Evolutionary conservation across 2,888 invertebrate species (phyloP).

Genomic region (Melanchra persicariae): DNA sequence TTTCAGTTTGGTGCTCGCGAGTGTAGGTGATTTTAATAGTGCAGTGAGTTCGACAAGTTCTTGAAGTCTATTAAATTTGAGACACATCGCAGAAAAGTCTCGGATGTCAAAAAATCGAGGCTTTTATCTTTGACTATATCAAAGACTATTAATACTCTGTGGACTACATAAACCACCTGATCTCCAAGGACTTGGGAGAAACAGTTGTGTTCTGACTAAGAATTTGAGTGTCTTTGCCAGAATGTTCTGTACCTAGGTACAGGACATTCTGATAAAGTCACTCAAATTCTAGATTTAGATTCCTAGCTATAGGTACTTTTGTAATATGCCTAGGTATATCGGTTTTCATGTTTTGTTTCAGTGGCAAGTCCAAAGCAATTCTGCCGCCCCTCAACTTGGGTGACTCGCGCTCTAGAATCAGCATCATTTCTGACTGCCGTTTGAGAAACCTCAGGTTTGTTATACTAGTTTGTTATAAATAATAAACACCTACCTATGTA

Average conservation of each 20-base stretch:
- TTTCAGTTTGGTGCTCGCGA: no score
- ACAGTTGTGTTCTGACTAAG: not conserved
- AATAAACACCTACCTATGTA: not conserved
- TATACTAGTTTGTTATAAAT: not conserved
- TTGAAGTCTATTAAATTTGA: no score
- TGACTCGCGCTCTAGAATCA: constrained; percentile 78
- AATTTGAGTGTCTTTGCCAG: not conserved
- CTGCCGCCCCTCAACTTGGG: constrained; percentile 75
- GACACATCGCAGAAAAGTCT: no score
- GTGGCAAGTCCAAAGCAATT: constrained; percentile 66
- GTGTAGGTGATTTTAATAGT: not conserved
- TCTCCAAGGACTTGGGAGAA: not conserved
- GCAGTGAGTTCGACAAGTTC: not conserved
- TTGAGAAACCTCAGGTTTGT: constrained; percentile 81
- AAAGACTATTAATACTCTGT: no score
- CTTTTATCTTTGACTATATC: not conserved
- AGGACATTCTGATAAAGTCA: no score
- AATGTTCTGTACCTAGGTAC: no score
- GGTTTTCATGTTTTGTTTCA: constrained; percentile 47
- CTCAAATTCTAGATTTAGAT: no score
- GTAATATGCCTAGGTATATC: no score
- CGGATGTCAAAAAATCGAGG: not conserved
- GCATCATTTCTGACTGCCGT: constrained; percentile 84
- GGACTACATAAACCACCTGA: not conserved
- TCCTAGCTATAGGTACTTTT: no score